phyloP scores from a whole-genome alignment of 2,888 invertebrate genomes.

The Drosophila acutilabella region DNA sequence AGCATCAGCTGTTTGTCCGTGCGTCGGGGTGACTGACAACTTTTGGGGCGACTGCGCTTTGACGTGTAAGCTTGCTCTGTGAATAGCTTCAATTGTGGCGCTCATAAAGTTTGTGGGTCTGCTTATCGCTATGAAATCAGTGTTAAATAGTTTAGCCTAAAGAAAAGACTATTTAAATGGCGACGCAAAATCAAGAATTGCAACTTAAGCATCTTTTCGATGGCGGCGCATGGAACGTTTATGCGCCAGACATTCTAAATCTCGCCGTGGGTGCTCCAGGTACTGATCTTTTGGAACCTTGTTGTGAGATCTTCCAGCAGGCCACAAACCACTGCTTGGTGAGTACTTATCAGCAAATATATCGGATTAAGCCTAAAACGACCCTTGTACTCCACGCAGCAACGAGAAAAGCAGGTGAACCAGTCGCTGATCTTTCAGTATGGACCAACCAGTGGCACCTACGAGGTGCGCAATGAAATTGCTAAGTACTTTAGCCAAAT shows the following conservation, averaged over 20 bases:
- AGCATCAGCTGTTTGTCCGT: constrained; percentile 51
- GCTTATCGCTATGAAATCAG: constrained; percentile 13
- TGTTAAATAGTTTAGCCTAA: neutral
- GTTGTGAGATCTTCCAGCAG: constrained; percentile 85
- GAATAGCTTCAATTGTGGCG: constrained; percentile 10
- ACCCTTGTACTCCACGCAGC: constrained; percentile 48
- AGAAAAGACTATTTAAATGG: constrained; percentile 38
- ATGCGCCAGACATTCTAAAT: constrained; percentile 84
- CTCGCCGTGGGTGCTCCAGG: constrained; percentile 87
- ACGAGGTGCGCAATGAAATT: constrained; percentile 85
- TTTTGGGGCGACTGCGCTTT: constrained; percentile 12
- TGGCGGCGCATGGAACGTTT: constrained; percentile 85
- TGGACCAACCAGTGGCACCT: constrained; percentile 86
- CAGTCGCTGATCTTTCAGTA: constrained; percentile 86
- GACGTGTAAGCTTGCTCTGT: neutral
- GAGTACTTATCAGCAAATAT: constrained; percentile 33
- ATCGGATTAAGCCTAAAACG: neutral
- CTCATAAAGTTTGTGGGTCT: constrained; percentile 5
- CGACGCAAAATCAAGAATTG: constrained; percentile 53
- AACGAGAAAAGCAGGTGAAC: constrained; percentile 68
- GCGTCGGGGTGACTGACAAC: constrained; percentile 30
- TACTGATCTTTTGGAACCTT: constrained; percentile 85
- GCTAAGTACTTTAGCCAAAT: constrained; percentile 85
- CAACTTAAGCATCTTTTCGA: constrained; percentile 86
- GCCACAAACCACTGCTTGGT: constrained; percentile 86